Base-by-base conservation (phyloP, 1,140 invertebrate species). In the Acromyrmex heyeri region DNA sequence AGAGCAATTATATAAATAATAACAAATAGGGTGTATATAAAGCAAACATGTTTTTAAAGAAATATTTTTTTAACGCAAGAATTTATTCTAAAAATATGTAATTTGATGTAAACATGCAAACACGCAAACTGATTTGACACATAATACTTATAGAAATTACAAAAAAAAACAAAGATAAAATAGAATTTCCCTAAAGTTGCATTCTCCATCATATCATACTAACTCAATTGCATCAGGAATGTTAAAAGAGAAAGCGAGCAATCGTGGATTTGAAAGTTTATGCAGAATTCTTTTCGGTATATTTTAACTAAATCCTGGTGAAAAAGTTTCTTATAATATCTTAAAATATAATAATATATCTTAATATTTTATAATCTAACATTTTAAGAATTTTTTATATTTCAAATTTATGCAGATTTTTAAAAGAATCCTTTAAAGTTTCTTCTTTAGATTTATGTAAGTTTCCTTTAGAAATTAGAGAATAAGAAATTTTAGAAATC, bases 251-350 rank as follows among this genome's bases (percentile, higher is more conserved):
- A 69, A 53, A 67, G 76, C 8, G 1, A 21, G 0, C 24, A 64
- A 21, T 34, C 7, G 27, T 5, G 7, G 4, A 79, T 34, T 79
- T 79, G 21, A 79, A 65, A 79, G 59, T 27, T 62, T 44, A 44
- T 6, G 10, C 16, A 10, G 3, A 16, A 55, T 34, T 30, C n/a
- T 50, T 7, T 34, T 34, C 8, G 1, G 21, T 44, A 34, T 38
- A 34, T 38, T 44, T 81, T 44, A 34, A 77, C 5, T 70, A 44
- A n/a, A 14, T 16, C 14, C 48, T 50, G 48, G 48, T 50, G 3
- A 14, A 50, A 50, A 50, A 16, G 48, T 16, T 44, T 44, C 14
- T 50, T 50, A 16, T 16, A 48, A 50, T 16, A 50, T 50, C 48
- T 4, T 50, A 50, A 50, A 14, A 16, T 50, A 50, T 50, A 50